A percentile compares a stretch with the other conserved stretches of the same genome.
phyloP scores from a whole-genome alignment of 2,113 vertebrate genomes.

The Nicator chloris region DNA sequence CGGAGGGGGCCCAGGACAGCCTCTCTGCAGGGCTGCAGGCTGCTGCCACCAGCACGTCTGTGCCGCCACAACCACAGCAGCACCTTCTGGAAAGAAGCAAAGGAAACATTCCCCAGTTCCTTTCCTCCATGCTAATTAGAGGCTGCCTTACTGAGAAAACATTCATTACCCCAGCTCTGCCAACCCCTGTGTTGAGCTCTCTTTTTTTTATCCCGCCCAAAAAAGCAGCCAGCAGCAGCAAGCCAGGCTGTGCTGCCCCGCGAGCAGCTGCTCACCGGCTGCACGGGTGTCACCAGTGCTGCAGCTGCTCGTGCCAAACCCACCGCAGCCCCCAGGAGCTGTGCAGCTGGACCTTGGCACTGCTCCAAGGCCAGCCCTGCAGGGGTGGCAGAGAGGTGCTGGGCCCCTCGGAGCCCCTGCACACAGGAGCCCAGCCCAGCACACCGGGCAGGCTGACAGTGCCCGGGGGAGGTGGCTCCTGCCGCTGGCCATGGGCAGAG shows the following conservation, averaged over 20 bases:
- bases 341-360: neutral
- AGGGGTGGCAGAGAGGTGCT: neutral
- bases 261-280: neutral
- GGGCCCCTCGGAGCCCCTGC: neutral
- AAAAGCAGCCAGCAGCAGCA: neutral
- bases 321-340: neutral
- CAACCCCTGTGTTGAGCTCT: neutral
- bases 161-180: neutral
- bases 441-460: fast-evolving
- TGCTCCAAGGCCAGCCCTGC: fast-evolving
- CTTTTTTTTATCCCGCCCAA: fast-evolving
- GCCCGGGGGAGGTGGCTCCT: fast-evolving
- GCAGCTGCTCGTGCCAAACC: fast-evolving
- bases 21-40: fast-evolving
- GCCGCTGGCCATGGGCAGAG: neutral
- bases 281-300: neutral
- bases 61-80: neutral
- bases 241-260: neutral
- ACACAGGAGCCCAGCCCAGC: neutral
- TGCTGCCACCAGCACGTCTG: neutral
- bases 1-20: neutral
- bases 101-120: neutral
- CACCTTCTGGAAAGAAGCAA: neutral
- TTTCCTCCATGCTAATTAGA: neutral
- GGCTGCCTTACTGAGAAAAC: neutral